Evolutionary conservation across 2,113 vertebrate species (phyloP).

Genomic region (Fregetta grallaria): DNA sequence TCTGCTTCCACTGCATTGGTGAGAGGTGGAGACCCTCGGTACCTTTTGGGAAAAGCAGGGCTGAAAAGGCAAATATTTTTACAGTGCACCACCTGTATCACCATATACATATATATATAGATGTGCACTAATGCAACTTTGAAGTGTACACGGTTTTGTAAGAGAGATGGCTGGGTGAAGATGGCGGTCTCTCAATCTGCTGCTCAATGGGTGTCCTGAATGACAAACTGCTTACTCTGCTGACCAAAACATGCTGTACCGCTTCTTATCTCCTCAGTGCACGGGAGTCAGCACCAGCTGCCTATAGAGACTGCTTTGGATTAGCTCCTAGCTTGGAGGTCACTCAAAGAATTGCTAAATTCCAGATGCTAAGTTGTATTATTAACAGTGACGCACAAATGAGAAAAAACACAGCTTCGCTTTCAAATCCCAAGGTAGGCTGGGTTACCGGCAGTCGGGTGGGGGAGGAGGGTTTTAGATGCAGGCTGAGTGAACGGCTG

Average conservation of each 20-base stretch:
- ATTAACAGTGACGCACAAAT: not conserved
- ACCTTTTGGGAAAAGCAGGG: not conserved
- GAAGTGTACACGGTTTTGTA: not conserved
- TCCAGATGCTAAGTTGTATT: not conserved
- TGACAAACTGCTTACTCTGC: not conserved
- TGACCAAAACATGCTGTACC: not conserved
- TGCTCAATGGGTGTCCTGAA: rapidly evolving
- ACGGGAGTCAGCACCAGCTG: not conserved
- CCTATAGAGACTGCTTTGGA: not conserved
- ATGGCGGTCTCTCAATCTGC: not conserved
- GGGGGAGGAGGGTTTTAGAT: not conserved
- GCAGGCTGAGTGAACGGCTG: rapidly evolving
- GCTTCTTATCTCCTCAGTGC: not conserved
- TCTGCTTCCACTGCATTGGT: not conserved
- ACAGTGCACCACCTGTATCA: not conserved
- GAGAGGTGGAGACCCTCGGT: not conserved
- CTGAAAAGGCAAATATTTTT: not conserved
- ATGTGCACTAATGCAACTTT: not conserved
- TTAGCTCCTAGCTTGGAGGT: not conserved
- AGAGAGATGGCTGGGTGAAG: not conserved
- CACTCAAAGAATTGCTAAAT: not conserved
- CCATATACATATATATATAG: not conserved
- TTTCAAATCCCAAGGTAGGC: not conserved
- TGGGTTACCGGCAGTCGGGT: not conserved
- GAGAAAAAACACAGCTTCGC: not conserved